Evolutionary conservation across 1,140 invertebrate genomes (phyloP).

Genomic region (Pseudoatta argentina): DNA sequence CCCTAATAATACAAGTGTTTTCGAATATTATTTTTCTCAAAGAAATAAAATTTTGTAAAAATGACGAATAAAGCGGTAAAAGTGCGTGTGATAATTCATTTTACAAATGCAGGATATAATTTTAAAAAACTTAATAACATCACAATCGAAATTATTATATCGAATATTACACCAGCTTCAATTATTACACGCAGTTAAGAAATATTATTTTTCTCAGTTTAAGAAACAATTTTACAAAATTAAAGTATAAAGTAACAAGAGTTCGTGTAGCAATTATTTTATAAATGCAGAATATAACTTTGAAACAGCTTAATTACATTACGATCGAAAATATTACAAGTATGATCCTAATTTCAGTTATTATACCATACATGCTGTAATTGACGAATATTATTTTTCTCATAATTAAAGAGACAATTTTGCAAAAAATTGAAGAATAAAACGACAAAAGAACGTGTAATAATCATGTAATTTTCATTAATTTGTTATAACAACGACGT

Average conservation of each 20-base stretch:
- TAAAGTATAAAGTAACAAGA: neutral
- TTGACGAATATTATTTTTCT: no score
- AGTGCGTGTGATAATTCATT: neutral
- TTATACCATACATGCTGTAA: no score
- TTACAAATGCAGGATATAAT: no score
- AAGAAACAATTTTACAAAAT: neutral
- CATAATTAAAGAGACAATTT: neutral
- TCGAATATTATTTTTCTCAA: neutral
- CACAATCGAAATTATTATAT: neutral
- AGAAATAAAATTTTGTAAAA: neutral
- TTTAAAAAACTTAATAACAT: conserved; percentile 1
- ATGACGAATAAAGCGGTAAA: neutral
- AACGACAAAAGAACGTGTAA: neutral
- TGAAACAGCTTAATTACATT: no score
- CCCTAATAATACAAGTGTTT: neutral
- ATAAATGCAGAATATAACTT: no score
- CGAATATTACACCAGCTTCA: no score
- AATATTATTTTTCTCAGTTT: no score
- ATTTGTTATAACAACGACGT: neutral
- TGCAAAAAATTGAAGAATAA: neutral
- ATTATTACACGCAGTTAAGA: neutral
- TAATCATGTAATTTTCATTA: neutral
- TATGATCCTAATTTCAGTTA: no score
- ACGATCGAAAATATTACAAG: no score
- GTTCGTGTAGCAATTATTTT: neutral